These are phyloP conservation scores for Sipha maydis DNA, from an alignment of 2,888 invertebrate genomes.

Conservation along the genomic window DNA sequence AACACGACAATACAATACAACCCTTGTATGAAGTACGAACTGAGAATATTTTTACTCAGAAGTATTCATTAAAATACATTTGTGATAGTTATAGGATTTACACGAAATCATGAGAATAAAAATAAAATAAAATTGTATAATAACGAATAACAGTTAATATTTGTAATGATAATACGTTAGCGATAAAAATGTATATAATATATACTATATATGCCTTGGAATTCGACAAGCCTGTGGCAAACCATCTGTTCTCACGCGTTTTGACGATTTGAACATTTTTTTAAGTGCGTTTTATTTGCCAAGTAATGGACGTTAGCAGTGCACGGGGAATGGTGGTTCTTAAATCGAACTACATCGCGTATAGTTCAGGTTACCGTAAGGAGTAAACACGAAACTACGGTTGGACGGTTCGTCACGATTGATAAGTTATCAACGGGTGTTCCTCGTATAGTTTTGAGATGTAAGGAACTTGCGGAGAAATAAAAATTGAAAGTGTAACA, in stretches of 20 bases:
- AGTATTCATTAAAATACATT: background rate
- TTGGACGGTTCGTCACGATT: conserved; percentile 25
- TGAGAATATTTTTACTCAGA: background rate
- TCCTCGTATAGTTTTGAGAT: conserved; percentile 2
- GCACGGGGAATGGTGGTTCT: background rate
- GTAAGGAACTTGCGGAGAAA: conserved; percentile 10
- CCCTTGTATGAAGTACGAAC: background rate
- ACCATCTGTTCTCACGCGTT: background rate
- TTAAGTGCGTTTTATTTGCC: background rate
- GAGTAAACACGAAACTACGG: conserved; percentile 13
- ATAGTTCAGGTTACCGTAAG: conserved; percentile 5
- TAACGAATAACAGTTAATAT: background rate
- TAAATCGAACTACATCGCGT: background rate
- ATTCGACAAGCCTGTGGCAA: background rate
- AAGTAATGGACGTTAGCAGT: background rate
- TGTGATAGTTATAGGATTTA: background rate
- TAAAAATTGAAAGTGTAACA: conserved; percentile 39
- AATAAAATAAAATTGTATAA: background rate
- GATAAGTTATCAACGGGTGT: conserved; percentile 44
- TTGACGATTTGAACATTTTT: background rate
- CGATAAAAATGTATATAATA: background rate
- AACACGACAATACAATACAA: background rate
- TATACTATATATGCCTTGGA: background rate
- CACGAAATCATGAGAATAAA: background rate
- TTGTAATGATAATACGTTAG: background rate